phyloP scores from a whole-genome alignment of 1,140 invertebrate genomes.

The Pogonomyrmex californicus region DNA sequence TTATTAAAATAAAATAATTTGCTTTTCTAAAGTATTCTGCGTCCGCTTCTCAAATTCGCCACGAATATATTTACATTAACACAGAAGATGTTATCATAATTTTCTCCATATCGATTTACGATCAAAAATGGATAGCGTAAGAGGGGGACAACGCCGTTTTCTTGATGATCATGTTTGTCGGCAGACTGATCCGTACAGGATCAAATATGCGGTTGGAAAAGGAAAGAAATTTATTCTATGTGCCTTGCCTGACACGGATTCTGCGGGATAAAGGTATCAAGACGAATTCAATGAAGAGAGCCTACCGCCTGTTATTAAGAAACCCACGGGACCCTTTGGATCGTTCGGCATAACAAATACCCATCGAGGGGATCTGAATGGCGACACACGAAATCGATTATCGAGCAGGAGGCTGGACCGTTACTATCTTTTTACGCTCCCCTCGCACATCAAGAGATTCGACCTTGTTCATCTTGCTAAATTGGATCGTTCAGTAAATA shows the following conservation, averaged over 20 bases:
- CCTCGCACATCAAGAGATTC: conserved; percentile 21
- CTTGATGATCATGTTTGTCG: conserved; percentile 43
- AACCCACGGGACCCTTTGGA: conserved; percentile 60
- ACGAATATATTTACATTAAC: conserved; percentile 31
- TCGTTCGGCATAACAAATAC: conserved; percentile 67
- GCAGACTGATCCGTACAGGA: conserved; percentile 12
- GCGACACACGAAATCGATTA: conserved; percentile 67
- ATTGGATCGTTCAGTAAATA: conserved; percentile 11
- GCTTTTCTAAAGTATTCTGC: too few species aligned
- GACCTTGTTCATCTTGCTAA: background rate
- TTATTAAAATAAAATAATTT: conserved; percentile 7
- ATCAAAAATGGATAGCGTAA: conserved; percentile 41
- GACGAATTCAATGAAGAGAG: conserved; percentile 75
- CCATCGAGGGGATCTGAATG: conserved; percentile 41
- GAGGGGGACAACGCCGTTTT: background rate
- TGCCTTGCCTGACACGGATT: conserved; percentile 57
- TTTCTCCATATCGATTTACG: conserved; percentile 53
- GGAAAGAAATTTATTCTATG: conserved; percentile 69
- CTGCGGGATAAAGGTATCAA: conserved; percentile 72
- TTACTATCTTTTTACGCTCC: conserved; percentile 43
- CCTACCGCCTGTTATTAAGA: conserved; percentile 74
- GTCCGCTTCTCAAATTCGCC: background rate
- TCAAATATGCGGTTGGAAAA: conserved; percentile 62
- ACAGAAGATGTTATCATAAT: conserved; percentile 48
- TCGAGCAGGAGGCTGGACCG: background rate